phyloP scores from a whole-genome alignment of 2,113 vertebrate genomes.

The Prochilodus magdalenae region DNA sequence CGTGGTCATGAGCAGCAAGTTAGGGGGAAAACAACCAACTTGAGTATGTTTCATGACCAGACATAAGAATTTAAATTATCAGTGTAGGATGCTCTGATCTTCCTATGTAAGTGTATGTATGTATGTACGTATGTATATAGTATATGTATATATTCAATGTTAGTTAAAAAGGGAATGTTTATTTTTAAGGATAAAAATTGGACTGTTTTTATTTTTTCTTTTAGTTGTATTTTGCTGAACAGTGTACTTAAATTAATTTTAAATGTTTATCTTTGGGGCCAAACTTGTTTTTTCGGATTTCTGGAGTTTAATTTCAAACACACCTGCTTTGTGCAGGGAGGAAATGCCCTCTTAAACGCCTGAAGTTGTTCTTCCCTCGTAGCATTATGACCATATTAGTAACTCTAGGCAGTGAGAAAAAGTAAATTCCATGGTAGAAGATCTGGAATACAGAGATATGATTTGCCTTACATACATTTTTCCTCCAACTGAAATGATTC shows the following conservation, averaged over 20 bases:
- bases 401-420: too few relatives aligned
- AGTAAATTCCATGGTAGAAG: too few relatives aligned
- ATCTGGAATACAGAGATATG: too few relatives aligned
- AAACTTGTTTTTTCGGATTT: constrained; percentile 10
- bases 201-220: constrained; percentile 52
- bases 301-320: neutral
- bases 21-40: constrained; percentile 4
- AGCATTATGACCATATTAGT: too few relatives aligned
- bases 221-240: constrained; percentile 47
- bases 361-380: too few relatives aligned
- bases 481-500: too few relatives aligned
- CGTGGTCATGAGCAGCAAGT: constrained; percentile 1
- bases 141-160: constrained; percentile 76
- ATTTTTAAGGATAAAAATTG: constrained; percentile 65
- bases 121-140: constrained; percentile 60
- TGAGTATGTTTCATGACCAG: constrained; percentile 62
- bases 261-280: neutral
- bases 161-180: constrained; percentile 76
- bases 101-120: constrained; percentile 62
- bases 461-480: too few relatives aligned
- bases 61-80: constrained; percentile 62
- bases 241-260: constrained; percentile 40
- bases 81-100: constrained; percentile 57
- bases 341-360: neutral
- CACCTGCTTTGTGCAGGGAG: neutral